A percentile compares a stretch with the other conserved stretches of the same genome.
phyloP scores from a whole-genome alignment of 2,113 vertebrate species.

The Antechinus stuartii region DNA sequence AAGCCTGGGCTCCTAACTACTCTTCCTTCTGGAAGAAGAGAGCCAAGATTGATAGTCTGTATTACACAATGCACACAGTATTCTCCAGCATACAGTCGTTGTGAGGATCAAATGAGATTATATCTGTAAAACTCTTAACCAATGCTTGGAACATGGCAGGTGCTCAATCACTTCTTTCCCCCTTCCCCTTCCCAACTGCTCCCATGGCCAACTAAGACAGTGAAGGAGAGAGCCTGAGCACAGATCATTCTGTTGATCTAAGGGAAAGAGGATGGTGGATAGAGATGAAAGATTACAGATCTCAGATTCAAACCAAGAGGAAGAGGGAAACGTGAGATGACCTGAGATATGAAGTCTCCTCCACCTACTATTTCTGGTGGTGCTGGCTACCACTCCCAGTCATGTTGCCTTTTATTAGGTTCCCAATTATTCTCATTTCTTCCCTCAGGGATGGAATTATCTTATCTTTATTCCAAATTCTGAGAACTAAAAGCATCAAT shows the following conservation, averaged over 20 bases:
- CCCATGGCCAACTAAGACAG: neutral
- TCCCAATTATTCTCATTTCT: neutral
- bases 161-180: neutral
- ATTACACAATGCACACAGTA: neutral
- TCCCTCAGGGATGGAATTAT: neutral
- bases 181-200: neutral
- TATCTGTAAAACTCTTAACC: neutral
- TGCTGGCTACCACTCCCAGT: neutral
- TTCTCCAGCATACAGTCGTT: neutral
- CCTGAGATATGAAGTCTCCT: neutral
- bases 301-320: neutral
- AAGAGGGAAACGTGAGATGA: neutral
- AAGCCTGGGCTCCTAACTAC: neutral
- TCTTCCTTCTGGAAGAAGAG: neutral
- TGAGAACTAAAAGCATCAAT: neutral
- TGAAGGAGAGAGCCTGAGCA: neutral
- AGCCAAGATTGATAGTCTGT: neutral
- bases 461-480: neutral
- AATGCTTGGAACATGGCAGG: neutral
- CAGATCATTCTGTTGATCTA: neutral
- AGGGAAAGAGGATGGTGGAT: neutral
- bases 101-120: neutral
- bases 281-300: neutral
- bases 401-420: neutral
- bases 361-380: neutral